Evolutionary conservation across 2,888 invertebrate species (phyloP).

Genomic region (Colletes collaris): DNA sequence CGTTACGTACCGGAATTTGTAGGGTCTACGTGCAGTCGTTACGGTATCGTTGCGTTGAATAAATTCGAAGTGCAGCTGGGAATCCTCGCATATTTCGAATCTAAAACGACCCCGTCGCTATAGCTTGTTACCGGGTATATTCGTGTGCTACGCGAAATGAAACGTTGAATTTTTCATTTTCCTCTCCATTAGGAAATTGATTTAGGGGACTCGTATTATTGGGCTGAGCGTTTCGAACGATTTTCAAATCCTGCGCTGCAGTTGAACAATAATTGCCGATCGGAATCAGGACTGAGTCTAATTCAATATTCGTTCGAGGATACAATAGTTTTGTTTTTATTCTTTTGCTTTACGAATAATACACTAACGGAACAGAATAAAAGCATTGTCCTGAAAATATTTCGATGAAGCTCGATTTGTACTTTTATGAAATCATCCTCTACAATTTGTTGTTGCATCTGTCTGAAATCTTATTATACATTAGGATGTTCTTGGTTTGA

Average conservation of each 20-base stretch:
- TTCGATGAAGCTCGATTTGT: too few species aligned
- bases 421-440: too few species aligned
- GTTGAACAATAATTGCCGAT: not conserved
- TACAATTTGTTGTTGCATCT: too few species aligned
- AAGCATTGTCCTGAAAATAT: too few species aligned
- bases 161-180: conserved; percentile 44
- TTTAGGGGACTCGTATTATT: conserved; percentile 10
- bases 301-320: too few species aligned
- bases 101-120: conserved; percentile 38
- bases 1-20: conserved; percentile 57
- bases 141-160: conserved; percentile 28
- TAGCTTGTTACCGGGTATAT: not conserved
- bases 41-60: conserved; percentile 56
- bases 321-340: too few species aligned
- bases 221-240: not conserved
- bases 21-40: conserved; percentile 61
- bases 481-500: too few species aligned
- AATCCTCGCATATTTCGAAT: conserved; percentile 40
- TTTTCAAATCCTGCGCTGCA: not conserved
- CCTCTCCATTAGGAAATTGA: conserved; percentile 43
- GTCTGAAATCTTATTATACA: too few species aligned
- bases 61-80: conserved; percentile 55
- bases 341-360: too few species aligned
- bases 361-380: too few species aligned
- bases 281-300: not conserved